Percentiles rank a stretch among this genome's conserved stretches.
Evolutionary conservation across 2,888 invertebrate species (phyloP).

Genomic region (Ectobius pallidus): DNA sequence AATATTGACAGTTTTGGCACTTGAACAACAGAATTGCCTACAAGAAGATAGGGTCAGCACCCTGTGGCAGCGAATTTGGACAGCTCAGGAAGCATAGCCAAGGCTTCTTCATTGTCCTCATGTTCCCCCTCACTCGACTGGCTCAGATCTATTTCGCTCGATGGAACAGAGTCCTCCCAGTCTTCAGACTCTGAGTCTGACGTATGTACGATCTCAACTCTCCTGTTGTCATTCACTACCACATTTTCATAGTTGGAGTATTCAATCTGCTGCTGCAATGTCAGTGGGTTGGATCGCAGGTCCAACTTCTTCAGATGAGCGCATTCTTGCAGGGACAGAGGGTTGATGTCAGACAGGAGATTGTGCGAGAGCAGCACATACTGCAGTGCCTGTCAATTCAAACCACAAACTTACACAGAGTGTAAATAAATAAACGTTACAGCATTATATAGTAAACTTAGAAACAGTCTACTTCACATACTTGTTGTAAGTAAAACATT

Average conservation of each 20-base stretch:
- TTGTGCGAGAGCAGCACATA: conserved; percentile 37
- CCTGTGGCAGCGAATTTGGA: conserved; percentile 63
- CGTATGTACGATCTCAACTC: not conserved
- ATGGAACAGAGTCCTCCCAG: conserved; percentile 67
- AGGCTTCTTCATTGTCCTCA: conserved; percentile 63
- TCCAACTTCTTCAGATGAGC: conserved; percentile 60
- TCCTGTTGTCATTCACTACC: not conserved
- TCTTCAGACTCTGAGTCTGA: conserved; percentile 57
- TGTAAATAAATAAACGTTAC: no score
- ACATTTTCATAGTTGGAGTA: not conserved
- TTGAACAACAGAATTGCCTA: no score
- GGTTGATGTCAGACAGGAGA: conserved; percentile 51
- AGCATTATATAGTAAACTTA: no score
- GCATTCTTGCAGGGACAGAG: conserved; percentile 41
- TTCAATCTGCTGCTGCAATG: not conserved
- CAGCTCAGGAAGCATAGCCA: conserved; percentile 63
- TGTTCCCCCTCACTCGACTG: conserved; percentile 64
- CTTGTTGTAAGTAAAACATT: no score
- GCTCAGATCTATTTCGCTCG: conserved; percentile 65
- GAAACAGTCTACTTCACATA: no score
- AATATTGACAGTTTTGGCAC: no score
- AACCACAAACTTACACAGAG: not conserved
- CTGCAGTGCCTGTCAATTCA: conserved; percentile 30
- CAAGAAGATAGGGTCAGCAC: no score
- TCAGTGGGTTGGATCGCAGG: conserved; percentile 58